Conservation (phyloP, 1,140 invertebrate genomes). For the Apis mellifera region DNA sequence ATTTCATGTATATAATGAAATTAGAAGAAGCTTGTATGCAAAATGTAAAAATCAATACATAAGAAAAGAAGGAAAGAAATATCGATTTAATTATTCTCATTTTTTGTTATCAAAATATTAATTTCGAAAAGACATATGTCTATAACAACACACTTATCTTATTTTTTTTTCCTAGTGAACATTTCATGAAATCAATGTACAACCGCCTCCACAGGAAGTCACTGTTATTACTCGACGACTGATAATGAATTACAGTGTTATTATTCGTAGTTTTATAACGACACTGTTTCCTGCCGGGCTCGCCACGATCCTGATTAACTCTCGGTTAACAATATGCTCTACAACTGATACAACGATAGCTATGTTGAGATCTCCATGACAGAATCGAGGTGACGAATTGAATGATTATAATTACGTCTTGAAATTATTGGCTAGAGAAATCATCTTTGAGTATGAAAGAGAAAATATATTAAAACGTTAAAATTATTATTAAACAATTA, state of each 20-base stretch:
- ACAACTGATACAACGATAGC: slow-evolving; percentile 33
- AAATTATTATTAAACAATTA: no score
- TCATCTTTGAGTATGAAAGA: no score
- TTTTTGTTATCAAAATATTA: background rate
- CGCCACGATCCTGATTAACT: background rate
- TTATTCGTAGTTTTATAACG: slow-evolving; percentile 61
- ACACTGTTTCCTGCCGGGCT: slow-evolving; percentile 53
- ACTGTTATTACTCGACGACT: slow-evolving; percentile 51
- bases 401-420: slow-evolving; percentile 42
- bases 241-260: slow-evolving; percentile 66
- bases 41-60: no score
- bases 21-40: no score
- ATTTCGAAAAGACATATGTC: background rate
- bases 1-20: no score
- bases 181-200: slow-evolving; percentile 54
- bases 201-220: slow-evolving; percentile 52
- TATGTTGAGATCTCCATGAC: background rate
- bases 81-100: no score
- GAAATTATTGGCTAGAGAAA: no score
- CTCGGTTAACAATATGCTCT: slow-evolving; percentile 31
- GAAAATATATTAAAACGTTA: no score
- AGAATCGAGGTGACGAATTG: slow-evolving; percentile 48
- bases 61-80: no score
- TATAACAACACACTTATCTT: slow-evolving; percentile 15
- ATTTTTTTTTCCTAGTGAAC: slow-evolving; percentile 12